A percentile compares a stretch with the other conserved stretches of the same genome.
Conservation (phyloP, 2,113 vertebrate species). For the Nothobranchius furzeri region DNA sequence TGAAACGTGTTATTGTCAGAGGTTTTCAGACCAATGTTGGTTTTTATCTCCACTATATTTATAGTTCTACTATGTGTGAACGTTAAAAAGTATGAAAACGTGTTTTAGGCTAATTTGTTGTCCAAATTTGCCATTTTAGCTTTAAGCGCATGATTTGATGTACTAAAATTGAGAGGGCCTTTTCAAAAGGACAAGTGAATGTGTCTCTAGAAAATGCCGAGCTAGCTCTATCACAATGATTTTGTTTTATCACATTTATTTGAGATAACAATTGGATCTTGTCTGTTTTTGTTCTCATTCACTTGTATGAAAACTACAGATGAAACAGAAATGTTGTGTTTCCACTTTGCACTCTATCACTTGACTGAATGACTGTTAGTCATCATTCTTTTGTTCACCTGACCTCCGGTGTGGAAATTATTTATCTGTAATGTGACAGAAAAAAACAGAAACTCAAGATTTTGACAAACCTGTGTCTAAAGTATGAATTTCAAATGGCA, state of each 20-base stretch:
- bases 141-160: no score
- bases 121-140: no score
- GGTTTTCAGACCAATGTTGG: no score
- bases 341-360: neutral
- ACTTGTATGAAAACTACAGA: neutral
- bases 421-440: neutral
- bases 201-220: no score
- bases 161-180: neutral
- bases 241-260: neutral
- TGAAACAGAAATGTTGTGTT: neutral
- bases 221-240: no score
- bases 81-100: no score
- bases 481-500: no score
- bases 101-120: no score
- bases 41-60: no score
- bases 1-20: no score
- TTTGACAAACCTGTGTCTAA: no score
- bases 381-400: neutral
- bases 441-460: neutral
- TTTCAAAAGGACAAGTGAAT: neutral
- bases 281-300: neutral
- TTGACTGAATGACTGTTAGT: neutral
- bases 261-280: neutral
- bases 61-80: no score
- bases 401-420: neutral